Conservation (phyloP, 2,888 invertebrate species). For the Coremacera marginata region DNA sequence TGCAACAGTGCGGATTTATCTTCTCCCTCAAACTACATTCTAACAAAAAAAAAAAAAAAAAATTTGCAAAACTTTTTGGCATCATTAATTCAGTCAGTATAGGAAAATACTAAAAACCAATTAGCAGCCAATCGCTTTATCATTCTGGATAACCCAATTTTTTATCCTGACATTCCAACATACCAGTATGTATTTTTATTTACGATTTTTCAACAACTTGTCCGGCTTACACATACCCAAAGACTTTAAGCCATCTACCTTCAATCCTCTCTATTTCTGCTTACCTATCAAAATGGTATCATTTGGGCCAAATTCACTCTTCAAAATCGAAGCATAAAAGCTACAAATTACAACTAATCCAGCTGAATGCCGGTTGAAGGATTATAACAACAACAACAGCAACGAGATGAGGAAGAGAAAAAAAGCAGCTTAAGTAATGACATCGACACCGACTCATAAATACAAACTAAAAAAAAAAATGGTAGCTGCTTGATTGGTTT, state of each 20-base stretch:
- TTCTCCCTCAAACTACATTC: no score
- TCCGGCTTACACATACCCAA: not conserved
- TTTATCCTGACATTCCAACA: not conserved
- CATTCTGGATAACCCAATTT: not conserved
- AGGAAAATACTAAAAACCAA: not conserved
- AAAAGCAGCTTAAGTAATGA: not conserved
- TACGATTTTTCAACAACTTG: not conserved
- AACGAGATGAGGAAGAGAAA: not conserved
- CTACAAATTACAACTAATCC: constrained; percentile 27
- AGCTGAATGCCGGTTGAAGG: not conserved
- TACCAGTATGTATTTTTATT: not conserved
- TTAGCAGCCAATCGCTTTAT: not conserved
- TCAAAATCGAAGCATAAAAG: not conserved
- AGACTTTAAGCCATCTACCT: not conserved
- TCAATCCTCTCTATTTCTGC: not conserved
- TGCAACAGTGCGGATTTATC: no score
- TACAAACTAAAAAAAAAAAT: not conserved
- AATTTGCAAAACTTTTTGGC: not conserved
- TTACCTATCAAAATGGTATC: not conserved
- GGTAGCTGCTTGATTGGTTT: not conserved
- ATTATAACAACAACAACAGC: not conserved
- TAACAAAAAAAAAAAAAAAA: no score
- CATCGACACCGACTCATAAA: not conserved
- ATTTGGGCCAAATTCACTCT: not conserved
- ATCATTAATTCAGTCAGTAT: not conserved